phyloP scores from a whole-genome alignment of 2,888 invertebrate genomes.

The Drosophila imparisetae region DNA sequence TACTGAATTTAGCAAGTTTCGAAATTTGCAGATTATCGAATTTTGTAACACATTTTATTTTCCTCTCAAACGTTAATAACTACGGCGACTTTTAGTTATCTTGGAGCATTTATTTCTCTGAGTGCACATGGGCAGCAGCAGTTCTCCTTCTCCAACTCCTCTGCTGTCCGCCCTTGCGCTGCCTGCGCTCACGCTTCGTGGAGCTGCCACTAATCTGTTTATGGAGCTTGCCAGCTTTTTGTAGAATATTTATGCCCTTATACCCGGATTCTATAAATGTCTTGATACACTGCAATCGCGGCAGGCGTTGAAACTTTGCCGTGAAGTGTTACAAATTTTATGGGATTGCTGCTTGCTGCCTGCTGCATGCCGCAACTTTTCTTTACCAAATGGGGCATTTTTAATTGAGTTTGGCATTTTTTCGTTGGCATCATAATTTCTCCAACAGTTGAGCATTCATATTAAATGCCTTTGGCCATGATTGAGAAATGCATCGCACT shows the following conservation, averaged over 20 bases:
- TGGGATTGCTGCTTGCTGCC: conserved; percentile 18
- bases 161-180: not conserved
- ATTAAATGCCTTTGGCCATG: conserved; percentile 62
- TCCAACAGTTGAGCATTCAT: conserved; percentile 46
- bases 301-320: conserved; percentile 36
- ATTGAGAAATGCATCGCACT: conserved; percentile 56
- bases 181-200: conserved; percentile 6
- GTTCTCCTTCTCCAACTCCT: not conserved
- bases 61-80: not conserved
- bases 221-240: conserved; percentile 61
- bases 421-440: conserved; percentile 63
- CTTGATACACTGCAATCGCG: conserved; percentile 32
- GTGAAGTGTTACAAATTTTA: conserved; percentile 75
- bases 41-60: not conserved
- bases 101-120: not conserved
- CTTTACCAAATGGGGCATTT: conserved; percentile 42
- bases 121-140: not conserved
- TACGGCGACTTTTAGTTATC: not conserved
- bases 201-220: conserved; percentile 68
- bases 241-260: conserved; percentile 57
- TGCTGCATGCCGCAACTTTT: not conserved
- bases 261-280: conserved; percentile 70
- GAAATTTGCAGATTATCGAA: not conserved
- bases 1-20: not conserved
- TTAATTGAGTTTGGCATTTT: conserved; percentile 70